Conservation (phyloP, 2,888 invertebrate genomes). For the Campoletis raptor region DNA sequence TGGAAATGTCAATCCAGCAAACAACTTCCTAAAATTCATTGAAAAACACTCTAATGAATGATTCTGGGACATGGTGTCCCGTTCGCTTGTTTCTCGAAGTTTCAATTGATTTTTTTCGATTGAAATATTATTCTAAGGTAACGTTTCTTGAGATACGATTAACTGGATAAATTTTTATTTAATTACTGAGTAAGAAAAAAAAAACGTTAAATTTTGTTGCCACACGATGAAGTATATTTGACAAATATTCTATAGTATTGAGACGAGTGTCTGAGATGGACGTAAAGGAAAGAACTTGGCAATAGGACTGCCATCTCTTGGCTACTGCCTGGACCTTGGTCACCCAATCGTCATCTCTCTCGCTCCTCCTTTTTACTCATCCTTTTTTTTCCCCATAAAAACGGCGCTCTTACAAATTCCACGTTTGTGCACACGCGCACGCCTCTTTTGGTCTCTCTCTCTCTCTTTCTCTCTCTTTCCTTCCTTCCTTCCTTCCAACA, state of each 20-base stretch:
- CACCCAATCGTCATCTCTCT: constrained; percentile 74
- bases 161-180: not conserved
- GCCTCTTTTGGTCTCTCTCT: constrained; percentile 36
- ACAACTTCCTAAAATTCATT: too few species aligned
- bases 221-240: not conserved
- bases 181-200: not conserved
- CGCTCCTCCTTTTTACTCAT: constrained; percentile 13
- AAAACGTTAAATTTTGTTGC: not conserved
- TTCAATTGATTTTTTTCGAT: not conserved
- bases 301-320: constrained; percentile 83
- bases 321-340: constrained; percentile 77
- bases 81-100: not conserved
- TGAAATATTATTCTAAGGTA: not conserved
- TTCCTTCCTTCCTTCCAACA: constrained; percentile 51
- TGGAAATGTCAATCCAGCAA: too few species aligned
- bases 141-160: not conserved
- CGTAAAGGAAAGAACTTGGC: constrained; percentile 67
- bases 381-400: constrained; percentile 77
- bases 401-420: constrained; percentile 75
- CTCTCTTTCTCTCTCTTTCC: constrained; percentile 16
- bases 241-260: not conserved
- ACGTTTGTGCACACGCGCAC: constrained; percentile 62
- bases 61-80: not conserved
- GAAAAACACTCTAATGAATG: too few species aligned
- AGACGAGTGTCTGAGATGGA: constrained; percentile 6